Base-by-base conservation (phyloP, 2,888 invertebrate genomes). In the Lathronympha strigana region DNA sequence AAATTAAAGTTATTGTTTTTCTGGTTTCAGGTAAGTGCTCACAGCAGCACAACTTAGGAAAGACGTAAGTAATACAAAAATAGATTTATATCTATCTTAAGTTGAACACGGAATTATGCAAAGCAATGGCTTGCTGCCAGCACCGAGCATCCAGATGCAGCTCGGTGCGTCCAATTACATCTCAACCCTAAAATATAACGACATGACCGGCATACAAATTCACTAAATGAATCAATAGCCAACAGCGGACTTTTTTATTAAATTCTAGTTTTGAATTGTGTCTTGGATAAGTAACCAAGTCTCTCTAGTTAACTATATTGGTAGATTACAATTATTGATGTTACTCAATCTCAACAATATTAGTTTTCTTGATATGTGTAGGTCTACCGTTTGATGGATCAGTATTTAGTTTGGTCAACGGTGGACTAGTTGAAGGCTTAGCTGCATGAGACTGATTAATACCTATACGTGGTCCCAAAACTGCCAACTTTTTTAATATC, bases 131-230 rank as follows among this genome's bases (percentile, higher is more conserved):
- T 76, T 74, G 58, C 71, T 79, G 90, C 90, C 90, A 89, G 84
- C 77, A 75, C 76, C 79, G 81, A 80, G 85, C 83, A 84, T 87
- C 84, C 82, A 77, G 79, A 84, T 86, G 88, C 88, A 88, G 82
- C 82, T 81, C 75, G 82, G 84, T 81, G 81, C 83, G 80, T 88
- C 85, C 88, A 90, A 90, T 90, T 90, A 90, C 84, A 86, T 82
- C 81, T 83, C 86, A 86, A 87, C 87, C 87, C 88, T 88, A 87
- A 90, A 90, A 88, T 88, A 90, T 90, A 86, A 77, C 78, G 78
- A 78, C 82, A 84, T 78, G 84, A 75, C 78, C 76, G 74, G 88
- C 85, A 88, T 90, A 83, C 80, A 80, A 88, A 89, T 86, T 78
- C 81, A 73, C 69, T 69, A 78, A 80, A 82, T 83, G 78, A 84